Conservation (phyloP, 2,113 vertebrate species). For the Neotragus moschatus region DNA sequence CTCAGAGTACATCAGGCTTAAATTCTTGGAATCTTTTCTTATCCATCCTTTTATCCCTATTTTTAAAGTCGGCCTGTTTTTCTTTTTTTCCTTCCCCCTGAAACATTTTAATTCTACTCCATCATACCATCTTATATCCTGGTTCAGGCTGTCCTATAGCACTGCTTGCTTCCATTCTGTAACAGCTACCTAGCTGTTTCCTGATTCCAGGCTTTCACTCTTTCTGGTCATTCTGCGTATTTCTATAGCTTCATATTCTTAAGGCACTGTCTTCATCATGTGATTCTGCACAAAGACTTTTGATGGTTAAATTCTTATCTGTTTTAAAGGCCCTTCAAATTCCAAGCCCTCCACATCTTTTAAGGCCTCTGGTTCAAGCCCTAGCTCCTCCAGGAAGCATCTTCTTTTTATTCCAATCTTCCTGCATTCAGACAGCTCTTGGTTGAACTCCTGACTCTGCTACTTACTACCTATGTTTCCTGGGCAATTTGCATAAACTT, state of each 20-base stretch:
- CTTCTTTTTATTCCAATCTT: background rate
- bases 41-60: background rate
- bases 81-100: background rate
- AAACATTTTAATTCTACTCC: background rate
- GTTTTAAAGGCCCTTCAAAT: background rate
- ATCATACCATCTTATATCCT: background rate
- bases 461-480: background rate
- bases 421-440: background rate
- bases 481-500: background rate
- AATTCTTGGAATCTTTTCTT: constrained; percentile 14
- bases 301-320: background rate
- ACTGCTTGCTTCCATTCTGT: background rate
- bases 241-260: background rate
- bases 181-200: background rate
- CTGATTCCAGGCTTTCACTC: background rate
- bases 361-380: background rate
- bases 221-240: background rate
- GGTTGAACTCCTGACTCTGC: background rate
- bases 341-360: background rate
- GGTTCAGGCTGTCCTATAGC: background rate
- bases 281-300: background rate
- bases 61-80: background rate
- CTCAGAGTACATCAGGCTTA: background rate
- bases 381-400: background rate
- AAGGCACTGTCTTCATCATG: background rate